Base-by-base conservation (phyloP, 37 sponge, comb jelly and placozoan genomes). In the Diacarnus erythraeanus region DNA sequence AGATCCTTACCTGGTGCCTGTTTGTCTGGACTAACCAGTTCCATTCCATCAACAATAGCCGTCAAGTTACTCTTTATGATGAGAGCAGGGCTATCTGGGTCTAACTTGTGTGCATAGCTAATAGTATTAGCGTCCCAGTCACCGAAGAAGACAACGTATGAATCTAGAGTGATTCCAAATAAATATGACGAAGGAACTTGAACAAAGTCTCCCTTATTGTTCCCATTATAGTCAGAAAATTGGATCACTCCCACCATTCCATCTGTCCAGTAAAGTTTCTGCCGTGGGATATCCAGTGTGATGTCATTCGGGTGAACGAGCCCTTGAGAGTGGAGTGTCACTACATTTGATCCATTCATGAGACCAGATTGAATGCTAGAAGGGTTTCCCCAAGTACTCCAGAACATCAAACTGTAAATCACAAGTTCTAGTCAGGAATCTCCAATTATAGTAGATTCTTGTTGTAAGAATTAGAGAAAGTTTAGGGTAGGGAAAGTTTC, bases 311-410 rank as follows among this genome's bases (percentile, higher is more conserved):
- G 87, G 51, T 59, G 47, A 27, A 59, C 23, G 0, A 91, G 77
- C 2, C 58, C 65, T 3, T 76, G 63, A 60, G 2, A 31, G 37
- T 77, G 80, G 39, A 91, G 68, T 6, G 41, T 27, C 4, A 4
- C 30, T 29, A 78, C 59, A 9, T 77, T 47, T 20, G 44, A 23
- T 20, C 93, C 89, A 47, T 92, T 89, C 89, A 92, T 87, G 4
- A 76, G 77, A 0, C 85, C 77, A 25, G 78, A 33, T 22, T 80
- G 73, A 58, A 92, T 92, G 33, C 60, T 86, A 38, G 86, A 58
- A 10, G 37, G 39, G 0, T 38, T 41, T 1, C 90, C 90, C 82
- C 86, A 90, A 33, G 77, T 86, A 63, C 72, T 70, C 90, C 90
- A 90, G 57, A 80, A 90, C 77, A 90, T 61, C 0, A 20, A 12